These are phyloP conservation scores for Daptonema setosum DNA, from an alignment of 2,888 invertebrate species.

Conservation along the genomic window DNA sequence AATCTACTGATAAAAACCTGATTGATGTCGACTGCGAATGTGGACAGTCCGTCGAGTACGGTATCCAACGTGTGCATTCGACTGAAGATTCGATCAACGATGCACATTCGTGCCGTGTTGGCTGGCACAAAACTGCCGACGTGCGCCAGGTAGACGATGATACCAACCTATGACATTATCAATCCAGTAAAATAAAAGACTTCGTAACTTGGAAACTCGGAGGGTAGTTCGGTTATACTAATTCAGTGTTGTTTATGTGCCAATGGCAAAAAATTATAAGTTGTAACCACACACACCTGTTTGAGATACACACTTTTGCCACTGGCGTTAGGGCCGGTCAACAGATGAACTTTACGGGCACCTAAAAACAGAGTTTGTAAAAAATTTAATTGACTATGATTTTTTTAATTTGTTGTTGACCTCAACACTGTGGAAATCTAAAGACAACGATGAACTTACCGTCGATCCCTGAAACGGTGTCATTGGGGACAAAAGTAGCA, in stretches of 20 bases:
- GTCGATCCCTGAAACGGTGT: constrained; percentile 10
- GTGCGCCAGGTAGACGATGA: constrained; percentile 63
- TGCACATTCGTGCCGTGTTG: constrained; percentile 44
- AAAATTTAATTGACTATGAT: too few species aligned
- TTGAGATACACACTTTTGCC: constrained; percentile 80
- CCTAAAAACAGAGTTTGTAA: too few species aligned
- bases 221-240: too few species aligned
- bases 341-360: constrained; percentile 43
- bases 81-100: constrained; percentile 50
- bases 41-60: constrained; percentile 53
- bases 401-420: too few species aligned
- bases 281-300: constrained; percentile 36
- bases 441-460: background rate
- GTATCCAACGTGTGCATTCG: constrained; percentile 55
- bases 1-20: constrained; percentile 40
- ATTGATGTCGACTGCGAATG: constrained; percentile 59
- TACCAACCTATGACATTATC: constrained; percentile 34
- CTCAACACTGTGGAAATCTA: too few species aligned
- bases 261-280: background rate
- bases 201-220: too few species aligned
- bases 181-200: background rate
- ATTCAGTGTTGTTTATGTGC: too few species aligned
- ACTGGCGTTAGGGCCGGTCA: constrained; percentile 71
- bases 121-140: constrained; percentile 75
- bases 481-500: constrained; percentile 16